phyloP scores from a whole-genome alignment of 2,888 invertebrate species.

The Camponotus fellah region DNA sequence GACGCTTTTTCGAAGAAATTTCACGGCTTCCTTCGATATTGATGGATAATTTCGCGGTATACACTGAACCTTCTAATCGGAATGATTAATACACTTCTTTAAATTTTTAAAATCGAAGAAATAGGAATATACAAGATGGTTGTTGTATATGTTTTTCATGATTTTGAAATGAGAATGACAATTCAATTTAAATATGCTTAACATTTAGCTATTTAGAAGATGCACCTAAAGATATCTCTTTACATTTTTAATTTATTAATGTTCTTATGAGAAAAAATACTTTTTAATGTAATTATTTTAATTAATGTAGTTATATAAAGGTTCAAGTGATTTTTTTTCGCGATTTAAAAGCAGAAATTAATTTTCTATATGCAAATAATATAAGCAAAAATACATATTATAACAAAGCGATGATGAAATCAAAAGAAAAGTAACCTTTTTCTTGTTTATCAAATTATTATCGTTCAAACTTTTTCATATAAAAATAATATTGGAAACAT shows the following conservation, averaged over 20 bases:
- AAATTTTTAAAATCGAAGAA: neutral
- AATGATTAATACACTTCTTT: constrained; percentile 13
- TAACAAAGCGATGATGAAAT: neutral
- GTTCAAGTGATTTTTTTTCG: neutral
- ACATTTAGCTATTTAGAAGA: neutral
- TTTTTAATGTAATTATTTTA: neutral
- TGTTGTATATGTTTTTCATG: neutral
- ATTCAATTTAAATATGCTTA: neutral
- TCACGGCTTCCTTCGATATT: constrained; percentile 15
- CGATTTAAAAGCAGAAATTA: neutral
- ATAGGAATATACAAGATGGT: neutral
- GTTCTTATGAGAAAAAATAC: neutral
- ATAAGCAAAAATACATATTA: neutral
- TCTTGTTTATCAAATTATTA: neutral
- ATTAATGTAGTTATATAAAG: neutral
- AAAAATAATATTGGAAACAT: neutral
- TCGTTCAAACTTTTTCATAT: neutral
- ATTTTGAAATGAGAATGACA: neutral
- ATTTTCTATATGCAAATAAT: neutral
- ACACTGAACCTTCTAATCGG: constrained; percentile 12
- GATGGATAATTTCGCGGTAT: constrained; percentile 36
- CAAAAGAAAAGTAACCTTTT: neutral
- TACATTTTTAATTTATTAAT: neutral
- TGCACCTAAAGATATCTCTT: neutral
- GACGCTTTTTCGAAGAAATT: constrained; percentile 14